Evolutionary conservation across 2,113 vertebrate species (phyloP).

Genomic region (Aramus guarauna): DNA sequence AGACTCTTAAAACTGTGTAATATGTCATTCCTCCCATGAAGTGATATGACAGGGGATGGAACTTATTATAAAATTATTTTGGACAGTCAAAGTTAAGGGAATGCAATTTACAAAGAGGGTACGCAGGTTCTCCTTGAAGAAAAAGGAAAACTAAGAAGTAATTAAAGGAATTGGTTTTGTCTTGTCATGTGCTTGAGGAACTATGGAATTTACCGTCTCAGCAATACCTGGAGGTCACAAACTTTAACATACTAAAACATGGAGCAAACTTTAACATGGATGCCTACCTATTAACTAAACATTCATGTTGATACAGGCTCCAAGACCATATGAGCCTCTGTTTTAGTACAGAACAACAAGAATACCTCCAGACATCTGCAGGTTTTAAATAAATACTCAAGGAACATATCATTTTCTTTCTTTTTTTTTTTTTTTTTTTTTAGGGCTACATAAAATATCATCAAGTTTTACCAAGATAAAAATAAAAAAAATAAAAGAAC

Average conservation of each 20-base stretch:
- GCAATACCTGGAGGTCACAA: background rate
- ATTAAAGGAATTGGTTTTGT: background rate
- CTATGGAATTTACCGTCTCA: background rate
- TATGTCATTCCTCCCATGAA: background rate
- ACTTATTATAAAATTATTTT: background rate
- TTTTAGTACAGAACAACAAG: background rate
- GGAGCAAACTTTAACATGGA: background rate
- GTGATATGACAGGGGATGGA: background rate
- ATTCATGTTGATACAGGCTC: background rate
- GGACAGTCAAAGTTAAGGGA: background rate
- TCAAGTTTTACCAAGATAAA: background rate
- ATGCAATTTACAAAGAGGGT: background rate
- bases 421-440: background rate
- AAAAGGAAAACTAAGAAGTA: background rate
- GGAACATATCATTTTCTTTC: background rate
- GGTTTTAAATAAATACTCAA: background rate
- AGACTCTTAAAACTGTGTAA: background rate
- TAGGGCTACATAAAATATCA: background rate
- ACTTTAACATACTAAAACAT: background rate
- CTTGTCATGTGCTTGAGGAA: background rate
- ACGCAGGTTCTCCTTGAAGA: background rate
- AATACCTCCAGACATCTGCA: background rate
- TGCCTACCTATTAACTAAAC: background rate
- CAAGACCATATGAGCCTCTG: fast-evolving
- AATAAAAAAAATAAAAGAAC: background rate